Conservation (phyloP, 2,797 vertebrate genomes). For the Aeoliscus strigatus region DNA sequence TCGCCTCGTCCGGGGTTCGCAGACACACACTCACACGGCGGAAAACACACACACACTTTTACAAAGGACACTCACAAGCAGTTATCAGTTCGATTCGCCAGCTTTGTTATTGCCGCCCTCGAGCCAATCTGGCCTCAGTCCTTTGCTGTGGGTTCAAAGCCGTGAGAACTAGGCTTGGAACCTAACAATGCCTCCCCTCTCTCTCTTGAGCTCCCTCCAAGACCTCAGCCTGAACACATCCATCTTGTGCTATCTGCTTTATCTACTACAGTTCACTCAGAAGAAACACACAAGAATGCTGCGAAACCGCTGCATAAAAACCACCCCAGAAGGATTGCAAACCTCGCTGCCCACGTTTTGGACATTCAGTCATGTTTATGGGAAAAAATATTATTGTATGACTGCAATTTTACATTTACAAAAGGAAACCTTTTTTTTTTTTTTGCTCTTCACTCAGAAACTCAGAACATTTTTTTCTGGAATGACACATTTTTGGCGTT, state of each 20-base stretch:
- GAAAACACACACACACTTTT: conserved; percentile 19
- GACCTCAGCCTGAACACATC: conserved; percentile 39
- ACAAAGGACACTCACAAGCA: conserved; percentile 43
- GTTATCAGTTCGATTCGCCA: conserved; percentile 43
- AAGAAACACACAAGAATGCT: conserved; percentile 6
- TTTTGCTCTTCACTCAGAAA: neutral
- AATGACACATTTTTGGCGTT: conserved; percentile 26
- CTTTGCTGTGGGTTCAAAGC: conserved; percentile 31
- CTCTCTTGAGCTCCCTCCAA: conserved; percentile 44
- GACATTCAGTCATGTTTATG: conserved; percentile 8
- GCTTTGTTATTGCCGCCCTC: conserved; percentile 38
- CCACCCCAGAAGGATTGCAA: conserved; percentile 15
- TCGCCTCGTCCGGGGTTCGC: conserved; percentile 43
- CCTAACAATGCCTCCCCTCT: conserved; percentile 38
- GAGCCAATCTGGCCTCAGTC: conserved; percentile 37
- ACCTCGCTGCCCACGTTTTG: conserved; percentile 8
- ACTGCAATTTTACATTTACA: conserved; percentile 11
- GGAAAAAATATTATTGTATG: too few species aligned
- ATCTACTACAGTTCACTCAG: conserved; percentile 21
- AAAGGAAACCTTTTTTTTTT: conserved; percentile 16
- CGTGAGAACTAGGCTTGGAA: conserved; percentile 24
- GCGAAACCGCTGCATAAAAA: conserved; percentile 15
- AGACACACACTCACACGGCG: conserved; percentile 21
- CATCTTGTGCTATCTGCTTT: conserved; percentile 28
- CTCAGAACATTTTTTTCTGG: conserved; percentile 28